These are phyloP conservation scores for Gymnoscopelus braueri DNA, from an alignment of 2,797 vertebrate genomes.

Conservation along the genomic window DNA sequence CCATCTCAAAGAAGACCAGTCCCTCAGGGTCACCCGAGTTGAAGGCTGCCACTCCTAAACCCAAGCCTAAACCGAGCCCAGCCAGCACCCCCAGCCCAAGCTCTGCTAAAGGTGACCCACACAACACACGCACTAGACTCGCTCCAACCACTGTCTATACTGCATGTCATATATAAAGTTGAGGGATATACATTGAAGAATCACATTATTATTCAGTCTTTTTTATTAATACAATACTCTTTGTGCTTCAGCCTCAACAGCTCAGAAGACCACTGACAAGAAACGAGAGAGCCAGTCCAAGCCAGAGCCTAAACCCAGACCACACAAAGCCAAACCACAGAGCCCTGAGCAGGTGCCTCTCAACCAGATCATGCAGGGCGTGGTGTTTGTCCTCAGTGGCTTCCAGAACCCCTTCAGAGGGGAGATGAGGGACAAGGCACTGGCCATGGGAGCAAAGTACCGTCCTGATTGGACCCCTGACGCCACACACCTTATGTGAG, in stretches of 20 bases:
- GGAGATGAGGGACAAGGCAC: conserved; percentile 89
- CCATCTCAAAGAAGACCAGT: conserved; percentile 74
- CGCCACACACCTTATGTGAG: conserved; percentile 92
- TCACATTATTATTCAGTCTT: background rate
- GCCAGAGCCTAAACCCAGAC: conserved; percentile 53
- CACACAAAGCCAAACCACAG: conserved; percentile 50
- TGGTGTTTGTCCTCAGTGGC: conserved; percentile 91
- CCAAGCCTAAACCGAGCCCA: conserved; percentile 65
- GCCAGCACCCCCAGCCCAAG: conserved; percentile 67
- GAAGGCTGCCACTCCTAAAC: conserved; percentile 63
- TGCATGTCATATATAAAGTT: background rate
- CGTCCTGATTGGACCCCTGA: conserved; percentile 88
- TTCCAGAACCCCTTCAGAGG: conserved; percentile 92
- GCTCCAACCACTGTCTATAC: background rate
- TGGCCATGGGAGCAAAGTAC: conserved; percentile 91
- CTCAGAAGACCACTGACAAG: conserved; percentile 62
- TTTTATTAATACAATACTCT: background rate
- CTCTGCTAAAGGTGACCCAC: conserved; percentile 75
- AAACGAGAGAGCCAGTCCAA: conserved; percentile 66
- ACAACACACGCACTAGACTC: background rate
- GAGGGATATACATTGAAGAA: background rate
- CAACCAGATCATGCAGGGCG: conserved; percentile 83
- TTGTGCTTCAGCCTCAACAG: conserved; percentile 53
- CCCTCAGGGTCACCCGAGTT: conserved; percentile 65
- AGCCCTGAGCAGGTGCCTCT: conserved; percentile 66